Percentiles rank a stretch among this genome's conserved stretches.
Conservation (phyloP, 1,140 invertebrate species). For the Leptinotarsa defecta region DNA sequence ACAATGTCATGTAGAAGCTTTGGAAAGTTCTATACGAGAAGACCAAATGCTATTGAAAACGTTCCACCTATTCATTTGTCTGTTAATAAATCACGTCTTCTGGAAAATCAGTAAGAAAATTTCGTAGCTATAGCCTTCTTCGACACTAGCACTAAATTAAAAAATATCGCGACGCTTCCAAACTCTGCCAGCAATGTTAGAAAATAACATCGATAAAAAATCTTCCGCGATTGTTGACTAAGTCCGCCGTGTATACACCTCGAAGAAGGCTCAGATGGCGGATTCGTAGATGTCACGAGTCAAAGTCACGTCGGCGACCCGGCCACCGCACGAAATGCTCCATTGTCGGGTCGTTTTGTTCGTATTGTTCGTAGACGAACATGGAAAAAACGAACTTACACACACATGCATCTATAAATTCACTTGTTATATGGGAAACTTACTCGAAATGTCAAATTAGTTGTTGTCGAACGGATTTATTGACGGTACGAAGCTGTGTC, state of each 20-base stretch:
- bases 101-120: no score
- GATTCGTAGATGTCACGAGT: conserved; percentile 42
- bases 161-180: no score
- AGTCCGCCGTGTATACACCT: background rate
- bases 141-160: no score
- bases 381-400: conserved; percentile 19
- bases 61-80: no score
- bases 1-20: no score
- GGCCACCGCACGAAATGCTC: conserved; percentile 37
- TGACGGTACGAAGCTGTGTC: background rate
- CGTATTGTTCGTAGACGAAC: conserved; percentile 23
- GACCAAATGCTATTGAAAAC: no score
- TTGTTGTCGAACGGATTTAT: conserved; percentile 17
- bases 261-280: conserved; percentile 31
- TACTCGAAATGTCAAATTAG: conserved; percentile 23
- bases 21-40: no score
- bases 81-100: no score
- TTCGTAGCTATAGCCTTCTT: no score
- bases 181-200: no score
- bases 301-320: conserved; percentile 40
- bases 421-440: conserved; percentile 16
- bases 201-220: no score
- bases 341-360: conserved; percentile 29
- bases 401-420: conserved; percentile 20
- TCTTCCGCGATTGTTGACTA: no score